A percentile compares a stretch with the other conserved stretches of the same genome.
phyloP scores from a whole-genome alignment of 2,113 vertebrate genomes.

The Rutilus rutilus region DNA sequence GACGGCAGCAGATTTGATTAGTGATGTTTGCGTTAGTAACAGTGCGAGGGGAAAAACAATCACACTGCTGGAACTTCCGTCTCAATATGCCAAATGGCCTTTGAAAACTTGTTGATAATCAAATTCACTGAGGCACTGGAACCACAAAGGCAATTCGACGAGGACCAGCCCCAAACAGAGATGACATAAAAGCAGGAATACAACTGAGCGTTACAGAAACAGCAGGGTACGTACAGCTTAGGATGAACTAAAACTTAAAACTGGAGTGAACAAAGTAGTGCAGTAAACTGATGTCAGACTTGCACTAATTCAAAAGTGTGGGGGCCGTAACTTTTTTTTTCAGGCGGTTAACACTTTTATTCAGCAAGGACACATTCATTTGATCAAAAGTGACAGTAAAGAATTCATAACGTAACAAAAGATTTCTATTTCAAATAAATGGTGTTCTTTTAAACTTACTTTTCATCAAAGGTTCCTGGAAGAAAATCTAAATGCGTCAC shows the following conservation, averaged over 20 bases:
- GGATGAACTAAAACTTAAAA: background rate
- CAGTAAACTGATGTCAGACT: background rate
- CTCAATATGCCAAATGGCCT: background rate
- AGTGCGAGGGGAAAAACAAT: background rate
- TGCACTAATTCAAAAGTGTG: background rate
- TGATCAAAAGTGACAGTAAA: background rate
- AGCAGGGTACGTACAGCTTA: no score
- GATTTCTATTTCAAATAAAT: background rate
- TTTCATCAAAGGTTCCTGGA: background rate
- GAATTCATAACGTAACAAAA: background rate
- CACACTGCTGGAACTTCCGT: background rate
- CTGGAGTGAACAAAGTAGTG: background rate
- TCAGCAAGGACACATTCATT: no score
- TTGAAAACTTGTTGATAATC: background rate
- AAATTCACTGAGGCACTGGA: conserved; percentile 1
- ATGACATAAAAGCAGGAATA: background rate
- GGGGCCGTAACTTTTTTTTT: background rate
- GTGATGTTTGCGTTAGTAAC: background rate
- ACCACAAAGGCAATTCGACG: background rate
- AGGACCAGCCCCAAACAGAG: conserved; percentile 10
- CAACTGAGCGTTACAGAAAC: background rate
- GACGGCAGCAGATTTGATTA: background rate
- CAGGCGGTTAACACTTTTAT: no score
- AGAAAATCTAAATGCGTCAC: background rate
- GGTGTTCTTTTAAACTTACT: background rate